These are phyloP conservation scores for Lutraria lutraria DNA, from an alignment of 2,888 invertebrate species.

Conservation along the genomic window DNA sequence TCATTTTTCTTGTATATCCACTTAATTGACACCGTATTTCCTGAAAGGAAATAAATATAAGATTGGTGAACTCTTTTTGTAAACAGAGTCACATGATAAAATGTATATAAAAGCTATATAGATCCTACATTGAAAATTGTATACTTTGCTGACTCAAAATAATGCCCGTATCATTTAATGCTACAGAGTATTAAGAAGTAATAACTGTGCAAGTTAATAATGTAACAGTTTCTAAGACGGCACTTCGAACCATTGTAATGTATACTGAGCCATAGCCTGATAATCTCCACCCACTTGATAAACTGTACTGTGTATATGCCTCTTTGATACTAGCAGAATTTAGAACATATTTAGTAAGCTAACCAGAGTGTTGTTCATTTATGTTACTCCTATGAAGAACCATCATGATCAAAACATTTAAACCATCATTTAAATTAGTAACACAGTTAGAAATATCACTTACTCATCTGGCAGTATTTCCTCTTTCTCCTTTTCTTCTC, in stretches of 20 bases:
- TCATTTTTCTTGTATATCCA: background rate
- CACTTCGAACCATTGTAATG: background rate
- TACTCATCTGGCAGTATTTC: background rate
- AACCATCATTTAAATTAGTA: background rate
- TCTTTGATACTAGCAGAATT: too few relatives aligned
- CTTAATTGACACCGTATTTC: slow-evolving; percentile 10
- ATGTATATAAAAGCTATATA: background rate
- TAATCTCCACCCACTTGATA: too few relatives aligned
- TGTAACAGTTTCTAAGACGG: background rate
- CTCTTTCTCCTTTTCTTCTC: slow-evolving; percentile 54
- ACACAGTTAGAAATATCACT: background rate
- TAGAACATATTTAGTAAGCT: too few relatives aligned
- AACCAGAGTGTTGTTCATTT: too few relatives aligned
- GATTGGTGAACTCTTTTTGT: background rate
- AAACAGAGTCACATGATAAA: background rate
- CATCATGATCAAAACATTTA: too few relatives aligned
- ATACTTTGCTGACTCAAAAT: background rate
- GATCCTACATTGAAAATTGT: background rate
- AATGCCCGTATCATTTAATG: background rate
- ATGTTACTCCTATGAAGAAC: too few relatives aligned
- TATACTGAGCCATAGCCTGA: too few relatives aligned
- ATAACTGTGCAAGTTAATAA: background rate
- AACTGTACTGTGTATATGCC: too few relatives aligned
- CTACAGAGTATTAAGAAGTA: background rate
- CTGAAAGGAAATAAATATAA: background rate